Evolutionary conservation across 2,797 vertebrate genomes (phyloP).

Genomic region (Sarcoramphus papa): DNA sequence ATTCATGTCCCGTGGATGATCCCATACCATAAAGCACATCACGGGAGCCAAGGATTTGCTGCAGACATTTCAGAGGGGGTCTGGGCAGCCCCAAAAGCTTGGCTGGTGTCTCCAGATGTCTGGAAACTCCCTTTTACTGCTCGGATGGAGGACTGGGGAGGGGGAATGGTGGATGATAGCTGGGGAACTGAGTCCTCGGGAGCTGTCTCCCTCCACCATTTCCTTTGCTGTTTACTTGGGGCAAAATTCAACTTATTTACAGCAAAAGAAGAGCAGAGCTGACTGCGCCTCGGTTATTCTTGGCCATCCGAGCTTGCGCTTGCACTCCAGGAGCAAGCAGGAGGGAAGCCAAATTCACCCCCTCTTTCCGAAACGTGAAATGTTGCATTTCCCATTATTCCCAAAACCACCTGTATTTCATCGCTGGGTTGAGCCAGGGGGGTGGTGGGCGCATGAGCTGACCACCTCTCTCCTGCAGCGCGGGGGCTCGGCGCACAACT

Average conservation of each 20-base stretch:
- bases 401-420: background rate
- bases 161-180: background rate
- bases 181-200: background rate
- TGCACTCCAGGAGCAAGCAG: background rate
- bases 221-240: background rate
- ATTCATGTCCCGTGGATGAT: fast-evolving
- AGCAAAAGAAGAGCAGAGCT: background rate
- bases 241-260: conserved; percentile 5
- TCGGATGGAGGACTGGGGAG: background rate
- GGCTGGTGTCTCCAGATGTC: background rate
- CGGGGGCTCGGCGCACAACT: conserved; percentile 87
- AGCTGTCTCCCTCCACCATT: fast-evolving
- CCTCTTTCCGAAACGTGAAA: background rate
- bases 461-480: background rate
- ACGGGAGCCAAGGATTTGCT: background rate
- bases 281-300: background rate
- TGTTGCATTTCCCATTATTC: background rate
- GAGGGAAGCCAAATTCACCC: background rate
- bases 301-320: background rate
- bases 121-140: background rate
- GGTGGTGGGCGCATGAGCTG: fast-evolving
- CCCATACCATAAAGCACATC: background rate
- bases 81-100: background rate
- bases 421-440: fast-evolving
- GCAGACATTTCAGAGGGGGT: background rate